Base-by-base conservation (phyloP, 2,113 vertebrate species). In the Regulus satrapa region DNA sequence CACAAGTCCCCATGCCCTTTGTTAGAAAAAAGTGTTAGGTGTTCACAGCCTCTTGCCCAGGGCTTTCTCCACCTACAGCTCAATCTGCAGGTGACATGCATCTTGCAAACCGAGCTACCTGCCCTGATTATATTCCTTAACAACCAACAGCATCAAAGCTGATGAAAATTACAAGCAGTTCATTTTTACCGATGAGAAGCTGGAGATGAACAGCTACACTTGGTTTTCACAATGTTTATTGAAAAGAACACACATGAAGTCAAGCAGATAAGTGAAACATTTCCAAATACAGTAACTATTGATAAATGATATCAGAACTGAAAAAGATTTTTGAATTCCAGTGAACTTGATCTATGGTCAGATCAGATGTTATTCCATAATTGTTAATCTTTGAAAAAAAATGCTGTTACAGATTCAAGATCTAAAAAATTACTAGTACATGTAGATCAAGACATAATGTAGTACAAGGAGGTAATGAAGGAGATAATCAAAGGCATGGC, bases 11-110 rank as follows among this genome's bases (percentile, higher is more conserved):
- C 0, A 0, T 43, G 52, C 8, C 46, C 11, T 46, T 51, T 40
- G 5, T 18, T 15, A 16, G 29, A 29, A 9, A 61, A 61, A 31
- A 46, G 20, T 7, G 14, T 40, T 0, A 0, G 9, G 17, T 54
- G 5, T 26, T 46, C 77, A 41, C 20, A 11, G n/a, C 14, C 21
- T 61, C 54, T 61, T 56, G 26, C 21, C 21, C 20, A 20, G 4
- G 17, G 14, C 13, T 46, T 67, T 52, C 25, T 20, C 19, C 46
- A 68, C 17, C 16, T 45, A 67, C 16, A 34, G 28, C 40, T 75
- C 69, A 68, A 12, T 12, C 54, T 61, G 40, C 54, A 54, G n/a
- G n/a, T 61, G 38, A 9, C 9, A 26, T 54, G 40, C n/a, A 40
- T 19, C 32, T 38, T 67, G 54, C 54, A 54, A 59, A 46, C 40